Evolutionary conservation across 1,140 invertebrate genomes (phyloP).

Genomic region (Aphis craccivora): DNA sequence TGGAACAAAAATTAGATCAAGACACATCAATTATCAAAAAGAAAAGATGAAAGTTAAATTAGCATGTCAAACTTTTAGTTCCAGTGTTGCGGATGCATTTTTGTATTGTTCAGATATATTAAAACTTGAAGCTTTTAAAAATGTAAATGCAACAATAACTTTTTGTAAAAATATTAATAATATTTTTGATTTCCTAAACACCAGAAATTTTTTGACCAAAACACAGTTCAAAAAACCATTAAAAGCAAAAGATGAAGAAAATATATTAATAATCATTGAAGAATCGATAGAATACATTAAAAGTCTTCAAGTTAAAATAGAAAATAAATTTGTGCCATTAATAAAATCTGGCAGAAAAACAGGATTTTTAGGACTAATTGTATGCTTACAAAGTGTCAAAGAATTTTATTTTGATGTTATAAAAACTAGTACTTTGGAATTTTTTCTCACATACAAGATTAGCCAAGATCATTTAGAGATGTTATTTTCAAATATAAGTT

Average conservation of each 20-base stretch:
- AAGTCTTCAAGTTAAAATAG: slow-evolving; percentile 4
- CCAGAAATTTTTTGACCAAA: slow-evolving; percentile 24
- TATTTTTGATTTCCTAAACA: slow-evolving; percentile 52
- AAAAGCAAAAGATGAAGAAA: slow-evolving; percentile 23
- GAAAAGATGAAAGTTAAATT: slow-evolving; percentile 63
- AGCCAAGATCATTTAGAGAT: background rate
- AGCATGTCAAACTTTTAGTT: slow-evolving; percentile 60
- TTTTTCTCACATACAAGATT: background rate
- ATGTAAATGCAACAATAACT: background rate
- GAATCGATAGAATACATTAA: background rate
- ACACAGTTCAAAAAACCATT: slow-evolving; percentile 7
- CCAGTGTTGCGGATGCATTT: slow-evolving; percentile 42
- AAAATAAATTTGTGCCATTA: background rate
- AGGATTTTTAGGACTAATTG: background rate
- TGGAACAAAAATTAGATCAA: slow-evolving; percentile 61
- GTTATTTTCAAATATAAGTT: background rate
- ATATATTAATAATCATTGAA: background rate
- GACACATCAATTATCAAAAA: slow-evolving; percentile 60
- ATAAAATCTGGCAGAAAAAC: background rate
- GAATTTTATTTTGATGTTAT: background rate
- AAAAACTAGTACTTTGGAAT: background rate
- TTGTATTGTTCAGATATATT: slow-evolving; percentile 6
- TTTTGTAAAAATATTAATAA: slow-evolving; percentile 56
- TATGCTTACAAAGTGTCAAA: background rate
- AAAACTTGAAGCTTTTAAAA: slow-evolving; percentile 40